Evolutionary conservation across 2,797 vertebrate species (phyloP).

Genomic region (Parambassis ranga): DNA sequence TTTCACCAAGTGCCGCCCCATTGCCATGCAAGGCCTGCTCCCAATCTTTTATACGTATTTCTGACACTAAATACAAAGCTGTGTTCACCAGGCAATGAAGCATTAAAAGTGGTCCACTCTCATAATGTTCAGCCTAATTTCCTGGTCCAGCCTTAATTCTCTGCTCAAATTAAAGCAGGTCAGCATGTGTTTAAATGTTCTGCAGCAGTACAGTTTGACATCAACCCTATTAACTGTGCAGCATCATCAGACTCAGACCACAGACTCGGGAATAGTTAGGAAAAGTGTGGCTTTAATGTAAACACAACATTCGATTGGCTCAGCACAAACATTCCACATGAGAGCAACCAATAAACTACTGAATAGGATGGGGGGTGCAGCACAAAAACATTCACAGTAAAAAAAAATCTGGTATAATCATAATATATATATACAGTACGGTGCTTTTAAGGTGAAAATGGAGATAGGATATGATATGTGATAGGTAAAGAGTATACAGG

Average conservation of each 20-base stretch:
- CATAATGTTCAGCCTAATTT: slow-evolving; percentile 71
- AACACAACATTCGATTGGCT: slow-evolving; percentile 85
- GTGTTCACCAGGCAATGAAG: slow-evolving; percentile 49
- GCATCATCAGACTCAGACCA: slow-evolving; percentile 47
- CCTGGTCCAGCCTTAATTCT: slow-evolving; percentile 54
- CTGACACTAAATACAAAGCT: slow-evolving; percentile 56
- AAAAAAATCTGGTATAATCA: slow-evolving; percentile 80
- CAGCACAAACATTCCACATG: slow-evolving; percentile 85
- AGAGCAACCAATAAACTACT: slow-evolving; percentile 83
- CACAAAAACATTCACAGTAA: slow-evolving; percentile 84
- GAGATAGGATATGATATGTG: slow-evolving; percentile 73
- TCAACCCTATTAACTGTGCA: not conserved
- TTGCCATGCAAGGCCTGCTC: slow-evolving; percentile 51
- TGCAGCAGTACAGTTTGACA: not conserved
- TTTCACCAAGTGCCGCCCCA: slow-evolving; percentile 54
- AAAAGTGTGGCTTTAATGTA: slow-evolving; percentile 85
- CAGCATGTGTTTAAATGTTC: slow-evolving; percentile 23
- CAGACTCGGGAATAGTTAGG: slow-evolving; percentile 71
- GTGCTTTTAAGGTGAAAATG: slow-evolving; percentile 79
- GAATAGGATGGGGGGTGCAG: slow-evolving; percentile 74
- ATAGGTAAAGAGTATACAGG: slow-evolving; percentile 65
- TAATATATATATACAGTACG: slow-evolving; percentile 83
- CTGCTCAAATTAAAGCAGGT: slow-evolving; percentile 44
- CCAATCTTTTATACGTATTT: slow-evolving; percentile 55
- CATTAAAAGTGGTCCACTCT: slow-evolving; percentile 60